Evolutionary conservation across 1,140 invertebrate species (phyloP).

Genomic region (Drosophila suzukii): DNA sequence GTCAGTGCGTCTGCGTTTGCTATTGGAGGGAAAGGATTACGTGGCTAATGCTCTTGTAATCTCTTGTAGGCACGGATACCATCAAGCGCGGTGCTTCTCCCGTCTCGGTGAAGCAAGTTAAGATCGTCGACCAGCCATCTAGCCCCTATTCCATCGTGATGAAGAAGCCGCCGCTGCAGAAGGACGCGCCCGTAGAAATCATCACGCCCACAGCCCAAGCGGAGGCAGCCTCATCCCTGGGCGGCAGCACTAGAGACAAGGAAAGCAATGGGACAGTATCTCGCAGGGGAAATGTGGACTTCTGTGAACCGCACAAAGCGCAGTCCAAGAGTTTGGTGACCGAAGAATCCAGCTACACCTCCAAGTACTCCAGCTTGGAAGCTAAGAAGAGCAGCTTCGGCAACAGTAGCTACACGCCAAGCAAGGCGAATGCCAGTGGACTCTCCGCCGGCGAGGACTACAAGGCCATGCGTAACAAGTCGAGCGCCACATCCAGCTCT

Average conservation of each 20-base stretch:
- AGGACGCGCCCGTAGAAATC: conserved; percentile 62
- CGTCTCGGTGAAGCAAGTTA: conserved; percentile 78
- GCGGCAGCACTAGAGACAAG: conserved; percentile 6
- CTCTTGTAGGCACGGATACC: conserved; percentile 80
- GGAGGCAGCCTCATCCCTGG: conserved; percentile 26
- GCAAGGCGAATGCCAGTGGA: conserved; percentile 22
- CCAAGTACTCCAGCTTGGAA: conserved; percentile 57
- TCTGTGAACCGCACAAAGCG: conserved; percentile 78
- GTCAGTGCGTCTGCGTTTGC: not conserved
- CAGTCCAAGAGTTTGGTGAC: conserved; percentile 48
- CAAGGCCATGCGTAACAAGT: conserved; percentile 78
- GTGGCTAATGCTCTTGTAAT: conserved; percentile 2
- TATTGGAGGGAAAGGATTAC: not conserved
- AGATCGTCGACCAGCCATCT: conserved; percentile 73
- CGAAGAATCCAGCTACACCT: conserved; percentile 49
- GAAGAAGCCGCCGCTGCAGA: conserved; percentile 71
- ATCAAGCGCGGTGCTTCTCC: conserved; percentile 84
- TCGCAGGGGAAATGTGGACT: conserved; percentile 70
- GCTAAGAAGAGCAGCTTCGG: conserved; percentile 57
- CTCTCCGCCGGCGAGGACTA: conserved; percentile 66
- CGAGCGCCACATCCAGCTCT: conserved; percentile 80
- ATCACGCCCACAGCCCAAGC: conserved; percentile 58
- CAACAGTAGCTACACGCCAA: conserved; percentile 55
- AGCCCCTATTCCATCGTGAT: conserved; percentile 78
- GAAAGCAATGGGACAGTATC: conserved; percentile 20